phyloP scores from a whole-genome alignment of 64 coral and sea anemone genomes.

The Montipora foliosa region DNA sequence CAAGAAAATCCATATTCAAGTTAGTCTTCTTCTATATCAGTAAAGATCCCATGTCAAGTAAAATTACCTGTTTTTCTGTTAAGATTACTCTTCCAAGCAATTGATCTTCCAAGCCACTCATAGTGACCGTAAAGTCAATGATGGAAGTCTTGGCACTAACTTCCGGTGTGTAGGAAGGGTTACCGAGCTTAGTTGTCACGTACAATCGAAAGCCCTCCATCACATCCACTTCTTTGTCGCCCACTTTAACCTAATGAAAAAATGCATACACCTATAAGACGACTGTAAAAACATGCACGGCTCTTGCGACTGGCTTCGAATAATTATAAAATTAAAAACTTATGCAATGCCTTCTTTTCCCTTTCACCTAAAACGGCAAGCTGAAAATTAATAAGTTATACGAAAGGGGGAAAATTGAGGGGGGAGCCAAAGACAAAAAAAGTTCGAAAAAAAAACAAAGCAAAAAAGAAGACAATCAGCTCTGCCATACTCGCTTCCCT shows the following conservation, averaged over 20 bases:
- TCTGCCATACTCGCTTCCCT: no score
- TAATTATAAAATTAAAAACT: background rate
- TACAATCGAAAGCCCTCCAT: conserved; percentile 96
- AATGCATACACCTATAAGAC: background rate
- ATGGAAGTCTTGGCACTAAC: conserved; percentile 99
- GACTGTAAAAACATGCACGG: background rate
- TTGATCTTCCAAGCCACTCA: conserved; percentile 99
- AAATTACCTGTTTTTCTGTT: conserved; percentile 96
- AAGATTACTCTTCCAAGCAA: conserved; percentile 94
- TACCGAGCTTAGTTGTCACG: conserved; percentile 99
- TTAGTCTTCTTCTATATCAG: no score
- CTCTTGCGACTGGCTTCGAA: background rate
- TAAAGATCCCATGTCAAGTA: background rate
- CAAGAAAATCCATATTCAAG: no score
- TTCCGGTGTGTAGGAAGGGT: conserved; percentile 97
- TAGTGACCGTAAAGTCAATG: conserved; percentile 99
- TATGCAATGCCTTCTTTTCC: background rate
- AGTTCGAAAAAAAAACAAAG: background rate
- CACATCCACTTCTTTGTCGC: conserved; percentile 95
- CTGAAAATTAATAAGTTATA: no score
- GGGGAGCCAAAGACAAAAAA: no score
- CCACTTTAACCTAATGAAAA: conserved; percentile 88
- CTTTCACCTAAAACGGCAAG: background rate
- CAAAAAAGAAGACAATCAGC: background rate
- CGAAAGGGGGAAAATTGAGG: no score